Conservation (phyloP, 2,888 invertebrate genomes). For the Apamea crenata region DNA sequence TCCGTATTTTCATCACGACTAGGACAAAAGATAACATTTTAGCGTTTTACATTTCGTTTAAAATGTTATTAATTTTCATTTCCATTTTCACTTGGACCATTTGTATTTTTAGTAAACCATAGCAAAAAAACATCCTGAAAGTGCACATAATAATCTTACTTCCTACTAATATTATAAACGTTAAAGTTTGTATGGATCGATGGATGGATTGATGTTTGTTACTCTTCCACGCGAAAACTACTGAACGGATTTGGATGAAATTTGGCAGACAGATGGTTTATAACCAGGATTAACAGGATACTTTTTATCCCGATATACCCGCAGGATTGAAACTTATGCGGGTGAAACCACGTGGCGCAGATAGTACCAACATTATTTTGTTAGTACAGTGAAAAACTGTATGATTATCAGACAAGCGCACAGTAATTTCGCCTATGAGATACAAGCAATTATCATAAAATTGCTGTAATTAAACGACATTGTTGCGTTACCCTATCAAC, state of each 20-base stretch:
- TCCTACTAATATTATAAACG: too few species aligned
- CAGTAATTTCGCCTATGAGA: constrained; percentile 5
- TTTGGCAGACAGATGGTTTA: too few species aligned
- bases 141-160: neutral
- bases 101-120: neutral
- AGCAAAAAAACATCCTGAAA: neutral
- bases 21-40: constrained; percentile 17
- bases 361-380: neutral
- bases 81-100: neutral
- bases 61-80: neutral
- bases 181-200: too few species aligned
- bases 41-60: constrained; percentile 2
- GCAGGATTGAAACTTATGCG: too few species aligned
- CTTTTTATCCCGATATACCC: too few species aligned
- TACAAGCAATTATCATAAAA: neutral
- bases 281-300: too few species aligned
- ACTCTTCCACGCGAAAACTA: too few species aligned
- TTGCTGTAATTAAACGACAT: constrained; percentile 27
- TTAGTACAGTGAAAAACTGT: neutral
- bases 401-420: neutral
- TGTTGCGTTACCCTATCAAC: constrained; percentile 34
- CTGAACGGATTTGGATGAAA: too few species aligned
- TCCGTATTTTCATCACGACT: constrained; percentile 11
- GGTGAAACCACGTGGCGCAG: too few species aligned
- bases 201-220: too few species aligned